Percentiles rank a stretch among this genome's conserved stretches.
Evolutionary conservation across 1,140 invertebrate genomes (phyloP).

Genomic region (Brachionus koreanus): DNA sequence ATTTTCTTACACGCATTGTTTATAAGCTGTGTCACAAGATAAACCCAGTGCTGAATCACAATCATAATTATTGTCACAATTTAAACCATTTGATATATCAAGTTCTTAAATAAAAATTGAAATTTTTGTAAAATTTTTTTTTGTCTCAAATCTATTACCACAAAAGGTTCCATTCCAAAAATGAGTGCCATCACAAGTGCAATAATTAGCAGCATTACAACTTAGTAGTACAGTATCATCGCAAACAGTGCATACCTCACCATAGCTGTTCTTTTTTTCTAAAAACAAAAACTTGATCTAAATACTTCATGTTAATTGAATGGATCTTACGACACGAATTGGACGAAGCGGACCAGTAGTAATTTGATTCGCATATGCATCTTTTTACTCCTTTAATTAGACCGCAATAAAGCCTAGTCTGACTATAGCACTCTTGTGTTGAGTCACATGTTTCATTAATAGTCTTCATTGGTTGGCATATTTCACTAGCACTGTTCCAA

Average conservation of each 20-base stretch:
- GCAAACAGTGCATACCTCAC: background rate
- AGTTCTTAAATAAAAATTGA: background rate
- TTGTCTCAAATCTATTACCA: background rate
- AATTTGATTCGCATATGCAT: background rate
- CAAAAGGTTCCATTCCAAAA: slow-evolving; percentile 43
- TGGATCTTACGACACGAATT: background rate
- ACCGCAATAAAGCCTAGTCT: background rate
- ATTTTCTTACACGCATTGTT: slow-evolving; percentile 9
- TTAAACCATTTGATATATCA: slow-evolving; percentile 15
- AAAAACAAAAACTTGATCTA: background rate
- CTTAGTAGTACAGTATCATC: background rate
- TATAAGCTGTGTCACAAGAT: background rate
- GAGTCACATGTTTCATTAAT: background rate
- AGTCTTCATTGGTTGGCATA: background rate
- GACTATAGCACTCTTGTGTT: background rate
- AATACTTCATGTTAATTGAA: too few relatives aligned
- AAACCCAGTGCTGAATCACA: slow-evolving; percentile 30
- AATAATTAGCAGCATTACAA: slow-evolving; percentile 22
- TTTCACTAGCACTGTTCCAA: background rate
- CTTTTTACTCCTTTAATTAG: background rate
- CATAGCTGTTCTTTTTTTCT: background rate
- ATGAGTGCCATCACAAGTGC: background rate
- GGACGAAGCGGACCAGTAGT: background rate
- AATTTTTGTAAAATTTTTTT: background rate
- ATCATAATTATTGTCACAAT: slow-evolving; percentile 21